Percentiles rank a stretch among this genome's conserved stretches.
phyloP scores from a whole-genome alignment of 1,140 invertebrate genomes.

The Cydia strobilella region DNA sequence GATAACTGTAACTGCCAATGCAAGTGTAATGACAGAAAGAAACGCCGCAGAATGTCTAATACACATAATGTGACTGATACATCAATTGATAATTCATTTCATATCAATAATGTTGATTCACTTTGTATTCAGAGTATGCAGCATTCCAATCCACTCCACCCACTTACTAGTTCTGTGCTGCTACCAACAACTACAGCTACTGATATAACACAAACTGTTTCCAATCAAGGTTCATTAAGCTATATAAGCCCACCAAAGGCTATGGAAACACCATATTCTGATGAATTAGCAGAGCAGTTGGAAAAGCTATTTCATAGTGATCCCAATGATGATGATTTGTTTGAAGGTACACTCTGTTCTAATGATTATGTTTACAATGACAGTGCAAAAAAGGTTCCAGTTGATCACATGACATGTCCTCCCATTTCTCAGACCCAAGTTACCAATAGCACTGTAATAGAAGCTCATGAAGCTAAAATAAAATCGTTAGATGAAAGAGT shows the following conservation, averaged over 20 bases:
- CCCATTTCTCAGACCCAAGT: constrained; percentile 33
- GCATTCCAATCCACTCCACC: background rate
- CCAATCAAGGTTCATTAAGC: constrained; percentile 11
- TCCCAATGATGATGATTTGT: constrained; percentile 70
- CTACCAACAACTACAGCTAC: background rate
- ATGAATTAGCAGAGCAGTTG: constrained; percentile 64
- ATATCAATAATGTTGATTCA: background rate
- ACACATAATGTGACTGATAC: constrained; percentile 6
- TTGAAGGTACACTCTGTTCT: constrained; percentile 58
- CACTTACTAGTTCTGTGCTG: background rate
- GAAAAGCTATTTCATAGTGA: constrained; percentile 68
- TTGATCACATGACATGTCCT: constrained; percentile 16
- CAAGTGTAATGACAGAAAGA: constrained; percentile 55
- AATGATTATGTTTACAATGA: constrained; percentile 44
- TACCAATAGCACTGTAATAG: constrained; percentile 39
- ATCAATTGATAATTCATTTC: background rate
- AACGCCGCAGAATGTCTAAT: constrained; percentile 40
- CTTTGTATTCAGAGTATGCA: background rate
- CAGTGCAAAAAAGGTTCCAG: constrained; percentile 37
- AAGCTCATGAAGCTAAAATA: constrained; percentile 52
- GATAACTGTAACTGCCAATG: constrained; percentile 62
- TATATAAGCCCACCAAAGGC: constrained; percentile 27
- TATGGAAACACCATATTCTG: constrained; percentile 53
- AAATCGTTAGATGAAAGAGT: constrained; percentile 65
- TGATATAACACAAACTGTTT: background rate